These are phyloP conservation scores for Microtus ochrogaster DNA, from an alignment of 2,113 vertebrate species.

Conservation along the genomic window DNA sequence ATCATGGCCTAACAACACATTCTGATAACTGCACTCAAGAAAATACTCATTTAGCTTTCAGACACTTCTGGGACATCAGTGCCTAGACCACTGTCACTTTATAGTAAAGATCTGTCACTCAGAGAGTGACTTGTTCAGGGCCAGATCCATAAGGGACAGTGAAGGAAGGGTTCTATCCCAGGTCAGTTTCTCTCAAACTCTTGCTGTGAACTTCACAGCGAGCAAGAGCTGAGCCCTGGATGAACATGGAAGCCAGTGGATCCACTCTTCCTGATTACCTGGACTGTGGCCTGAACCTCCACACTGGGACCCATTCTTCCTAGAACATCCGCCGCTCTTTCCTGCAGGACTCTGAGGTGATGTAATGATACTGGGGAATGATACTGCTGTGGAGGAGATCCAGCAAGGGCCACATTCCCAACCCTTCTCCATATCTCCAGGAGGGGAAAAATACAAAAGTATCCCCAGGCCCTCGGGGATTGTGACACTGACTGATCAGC, in stretches of 20 bases:
- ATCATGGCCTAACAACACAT: neutral
- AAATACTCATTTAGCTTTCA: no score
- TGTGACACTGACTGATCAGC: neutral
- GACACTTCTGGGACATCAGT: neutral
- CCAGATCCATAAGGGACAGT: neutral
- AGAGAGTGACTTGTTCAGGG: neutral
- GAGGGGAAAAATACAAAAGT: neutral
- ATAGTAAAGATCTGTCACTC: neutral
- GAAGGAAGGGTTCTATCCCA: neutral
- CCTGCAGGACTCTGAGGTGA: no score
- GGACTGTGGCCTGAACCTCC: neutral
- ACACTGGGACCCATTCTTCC: neutral
- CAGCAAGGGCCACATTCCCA: neutral
- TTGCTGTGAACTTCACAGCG: fast-evolving
- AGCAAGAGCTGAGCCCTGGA: neutral
- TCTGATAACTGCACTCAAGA: no score
- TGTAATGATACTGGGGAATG: neutral
- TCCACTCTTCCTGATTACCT: neutral
- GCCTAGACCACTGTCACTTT: neutral
- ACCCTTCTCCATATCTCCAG: neutral
- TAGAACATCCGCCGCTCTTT: fast-evolving
- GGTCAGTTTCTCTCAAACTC: neutral
- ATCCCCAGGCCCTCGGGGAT: no score
- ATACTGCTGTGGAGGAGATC: neutral
- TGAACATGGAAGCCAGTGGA: no score